Conservation (phyloP, 2,797 vertebrate species). For the Xenops minutus region DNA sequence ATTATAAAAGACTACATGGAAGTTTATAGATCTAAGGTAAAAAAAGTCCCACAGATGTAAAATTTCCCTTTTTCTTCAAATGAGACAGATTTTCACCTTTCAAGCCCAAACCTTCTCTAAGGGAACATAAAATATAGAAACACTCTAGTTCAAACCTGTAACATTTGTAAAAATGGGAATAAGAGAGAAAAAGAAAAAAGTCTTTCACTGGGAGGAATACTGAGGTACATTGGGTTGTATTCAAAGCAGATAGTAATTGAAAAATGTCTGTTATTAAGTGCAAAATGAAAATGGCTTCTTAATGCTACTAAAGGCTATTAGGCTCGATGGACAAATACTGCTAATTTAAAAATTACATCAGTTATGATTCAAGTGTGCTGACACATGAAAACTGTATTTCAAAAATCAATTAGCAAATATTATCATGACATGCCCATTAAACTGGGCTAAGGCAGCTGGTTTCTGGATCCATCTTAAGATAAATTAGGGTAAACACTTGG, state of each 20-base stretch:
- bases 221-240: background rate
- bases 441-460: background rate
- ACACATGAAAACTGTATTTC: background rate
- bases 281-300: background rate
- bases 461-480: background rate
- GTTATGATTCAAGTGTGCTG: background rate
- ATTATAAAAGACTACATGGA: background rate
- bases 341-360: background rate
- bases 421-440: background rate
- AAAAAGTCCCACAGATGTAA: background rate
- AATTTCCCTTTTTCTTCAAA: background rate
- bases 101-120: background rate
- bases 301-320: background rate
- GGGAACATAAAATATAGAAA: background rate
- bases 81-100: background rate
- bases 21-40: background rate
- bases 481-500: background rate
- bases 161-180: background rate
- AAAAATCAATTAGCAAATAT: background rate
- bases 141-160: background rate
- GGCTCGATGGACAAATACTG: background rate
- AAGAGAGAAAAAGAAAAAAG: background rate
- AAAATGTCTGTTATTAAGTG: background rate
- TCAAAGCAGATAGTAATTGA: background rate
- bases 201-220: background rate